These are phyloP conservation scores for Leucophenga montana DNA, from an alignment of 2,888 invertebrate genomes.

Conservation along the genomic window DNA sequence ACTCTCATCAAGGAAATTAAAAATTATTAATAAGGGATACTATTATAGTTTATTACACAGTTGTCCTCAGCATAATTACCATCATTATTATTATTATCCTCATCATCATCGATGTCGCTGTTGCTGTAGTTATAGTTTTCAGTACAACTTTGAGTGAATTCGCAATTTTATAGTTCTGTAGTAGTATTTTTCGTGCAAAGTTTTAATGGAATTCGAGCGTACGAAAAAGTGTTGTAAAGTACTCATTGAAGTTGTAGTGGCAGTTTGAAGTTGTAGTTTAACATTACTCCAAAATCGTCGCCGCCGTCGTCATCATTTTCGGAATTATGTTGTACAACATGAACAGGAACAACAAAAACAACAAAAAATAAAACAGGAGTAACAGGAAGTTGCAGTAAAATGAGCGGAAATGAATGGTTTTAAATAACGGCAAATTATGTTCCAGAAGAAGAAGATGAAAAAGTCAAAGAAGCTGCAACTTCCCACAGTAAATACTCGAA, in stretches of 20 bases:
- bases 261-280: constrained; percentile 6
- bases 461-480: too few species aligned
- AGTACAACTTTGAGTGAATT: constrained; percentile 54
- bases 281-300: constrained; percentile 21
- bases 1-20: constrained; percentile 71
- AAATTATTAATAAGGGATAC: constrained; percentile 68
- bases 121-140: constrained; percentile 45
- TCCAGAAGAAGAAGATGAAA: too few species aligned
- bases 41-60: constrained; percentile 56
- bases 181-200: constrained; percentile 64
- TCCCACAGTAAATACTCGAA: too few species aligned
- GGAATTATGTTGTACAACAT: constrained; percentile 18
- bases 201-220: constrained; percentile 65
- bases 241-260: constrained; percentile 30
- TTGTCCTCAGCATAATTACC: not conserved
- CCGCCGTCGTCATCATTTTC: too few species aligned
- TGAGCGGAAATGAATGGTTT: constrained; percentile 68
- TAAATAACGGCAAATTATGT: constrained; percentile 66
- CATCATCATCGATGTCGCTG: not conserved
- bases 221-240: constrained; percentile 41
- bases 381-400: constrained; percentile 57
- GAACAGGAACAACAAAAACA: constrained; percentile 58
- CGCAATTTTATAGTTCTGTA: constrained; percentile 62
- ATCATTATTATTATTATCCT: not conserved
- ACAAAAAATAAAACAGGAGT: constrained; percentile 49